Base-by-base conservation (phyloP, 92 coral and sea anemone genomes). In the Palythoa grandiflora region DNA sequence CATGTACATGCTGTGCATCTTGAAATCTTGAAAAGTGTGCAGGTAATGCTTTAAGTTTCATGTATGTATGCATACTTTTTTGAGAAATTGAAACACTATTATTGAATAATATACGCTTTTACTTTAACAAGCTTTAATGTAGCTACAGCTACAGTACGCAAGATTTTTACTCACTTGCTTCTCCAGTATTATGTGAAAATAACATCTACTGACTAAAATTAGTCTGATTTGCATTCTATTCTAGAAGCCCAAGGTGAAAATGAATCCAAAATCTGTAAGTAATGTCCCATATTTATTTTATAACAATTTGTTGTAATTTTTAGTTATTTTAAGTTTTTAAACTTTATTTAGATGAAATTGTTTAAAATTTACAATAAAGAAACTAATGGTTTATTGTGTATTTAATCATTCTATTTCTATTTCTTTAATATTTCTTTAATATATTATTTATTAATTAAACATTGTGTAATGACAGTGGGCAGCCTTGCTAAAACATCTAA, bases 401-500 rank as follows among this genome's bases (percentile, higher is more conserved):
- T 61, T 61, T 61, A 61, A 61, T 61, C 35, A 61, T 61, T 61
- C 37, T 61, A 17, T 61, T 61, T n/a, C 68, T 61, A 61, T 61
- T 61, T 61, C 68, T 61, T 59, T 59, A 59, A 59, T 59, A 59
- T 59, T 59, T 59, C 66, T 59, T 61, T 61, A 61, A 61, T 61
- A 61, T 61, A 61, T 61, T 61, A 61, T 61, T 61, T 61, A 61
- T 5, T 61, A 61, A 19, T 19, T 61, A 61, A 61, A 61, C 28
- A n/a, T 61, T 61, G 70, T 61, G 36, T 61, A 61, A 61, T 61
- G 70, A 61, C 36, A 61, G 70, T 61, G 70, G 70, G 70, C 36
- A 61, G 70, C 70, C 70, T 61, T 61, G 70, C 70, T 61, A 61
- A 61, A 61, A n/a, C 70, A 61, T 61, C 70, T 61, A 61, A 61